Percentiles rank a stretch among this genome's conserved stretches.
Conservation (phyloP, 2,797 vertebrate genomes). For the Cyprinella venusta region DNA sequence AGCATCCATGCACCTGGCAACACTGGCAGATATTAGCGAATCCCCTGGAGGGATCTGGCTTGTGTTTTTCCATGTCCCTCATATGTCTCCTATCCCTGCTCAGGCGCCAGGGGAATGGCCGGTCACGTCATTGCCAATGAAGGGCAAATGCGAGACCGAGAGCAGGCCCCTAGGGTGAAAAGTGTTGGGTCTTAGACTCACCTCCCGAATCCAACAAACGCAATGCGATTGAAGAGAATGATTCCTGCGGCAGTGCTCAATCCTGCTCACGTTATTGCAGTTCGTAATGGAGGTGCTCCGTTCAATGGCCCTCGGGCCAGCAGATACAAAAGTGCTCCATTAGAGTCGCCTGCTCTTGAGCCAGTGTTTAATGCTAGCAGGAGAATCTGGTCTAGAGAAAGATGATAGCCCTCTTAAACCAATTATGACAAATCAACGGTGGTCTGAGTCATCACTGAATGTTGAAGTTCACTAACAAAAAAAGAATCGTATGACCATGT, state of each 20-base stretch:
- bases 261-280: conserved; percentile 25
- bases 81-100: conserved; percentile 2
- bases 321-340: conserved; percentile 50
- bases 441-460: conserved; percentile 33
- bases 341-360: conserved; percentile 13
- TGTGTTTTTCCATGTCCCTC: conserved; percentile 45
- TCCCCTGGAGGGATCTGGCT: conserved; percentile 28
- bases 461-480: conserved; percentile 12
- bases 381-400: conserved; percentile 40
- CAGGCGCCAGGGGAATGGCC: conserved; percentile 5
- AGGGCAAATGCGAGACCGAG: conserved; percentile 34
- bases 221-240: conserved; percentile 48
- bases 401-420: conserved; percentile 46
- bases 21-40: conserved; percentile 21
- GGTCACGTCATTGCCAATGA: conserved; percentile 33
- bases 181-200: conserved; percentile 33
- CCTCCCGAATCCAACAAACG: not conserved
- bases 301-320: conserved; percentile 29
- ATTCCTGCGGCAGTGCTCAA: conserved; percentile 38
- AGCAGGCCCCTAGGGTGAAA: conserved; percentile 33
- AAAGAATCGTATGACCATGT: not conserved
- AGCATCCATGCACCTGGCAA: conserved; percentile 33
- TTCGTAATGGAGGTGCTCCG: conserved; percentile 45
- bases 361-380: conserved; percentile 33
- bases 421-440: conserved; percentile 34